Conservation (phyloP, 1,140 invertebrate genomes). For the Pseudachorutes palmiensis region DNA sequence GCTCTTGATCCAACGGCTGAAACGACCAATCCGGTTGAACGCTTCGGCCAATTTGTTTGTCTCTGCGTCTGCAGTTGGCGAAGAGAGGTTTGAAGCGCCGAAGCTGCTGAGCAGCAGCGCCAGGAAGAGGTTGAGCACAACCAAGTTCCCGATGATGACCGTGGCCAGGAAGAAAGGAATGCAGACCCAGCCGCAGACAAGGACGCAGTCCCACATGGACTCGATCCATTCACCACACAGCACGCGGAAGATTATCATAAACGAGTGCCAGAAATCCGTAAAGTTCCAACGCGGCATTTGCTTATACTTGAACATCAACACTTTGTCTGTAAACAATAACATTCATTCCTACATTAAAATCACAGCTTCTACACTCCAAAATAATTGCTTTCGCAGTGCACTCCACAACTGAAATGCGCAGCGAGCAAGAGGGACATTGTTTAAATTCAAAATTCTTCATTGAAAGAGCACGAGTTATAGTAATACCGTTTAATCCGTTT, state of each 20-base stretch:
- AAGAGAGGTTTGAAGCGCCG: slow-evolving; percentile 86
- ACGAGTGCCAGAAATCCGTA: slow-evolving; percentile 88
- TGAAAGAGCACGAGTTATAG: too few relatives aligned
- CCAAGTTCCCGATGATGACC: slow-evolving; percentile 95
- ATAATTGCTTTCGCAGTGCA: too few relatives aligned
- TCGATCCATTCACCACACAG: slow-evolving; percentile 98
- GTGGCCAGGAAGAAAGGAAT: slow-evolving; percentile 97
- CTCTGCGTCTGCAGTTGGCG: slow-evolving; percentile 80
- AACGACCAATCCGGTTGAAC: slow-evolving; percentile 83
- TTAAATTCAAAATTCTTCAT: too few relatives aligned
- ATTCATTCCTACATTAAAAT: too few relatives aligned
- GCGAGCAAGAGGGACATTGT: too few relatives aligned
- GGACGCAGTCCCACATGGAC: slow-evolving; percentile 97
- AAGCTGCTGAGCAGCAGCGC: slow-evolving; percentile 97
- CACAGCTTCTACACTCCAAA: too few relatives aligned
- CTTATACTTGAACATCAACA: slow-evolving; percentile 57
- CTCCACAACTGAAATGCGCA: too few relatives aligned
- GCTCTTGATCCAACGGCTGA: slow-evolving; percentile 78
- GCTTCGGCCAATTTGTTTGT: slow-evolving; percentile 97
- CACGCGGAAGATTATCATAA: slow-evolving; percentile 94
- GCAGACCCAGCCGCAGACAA: slow-evolving; percentile 79
- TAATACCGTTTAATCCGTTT: too few relatives aligned
- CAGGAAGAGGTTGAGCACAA: slow-evolving; percentile 97
- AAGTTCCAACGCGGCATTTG: slow-evolving; percentile 64
- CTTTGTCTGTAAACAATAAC: slow-evolving; percentile 68